phyloP scores from a whole-genome alignment of 2,888 invertebrate genomes.

The Hyposoter didymator region DNA sequence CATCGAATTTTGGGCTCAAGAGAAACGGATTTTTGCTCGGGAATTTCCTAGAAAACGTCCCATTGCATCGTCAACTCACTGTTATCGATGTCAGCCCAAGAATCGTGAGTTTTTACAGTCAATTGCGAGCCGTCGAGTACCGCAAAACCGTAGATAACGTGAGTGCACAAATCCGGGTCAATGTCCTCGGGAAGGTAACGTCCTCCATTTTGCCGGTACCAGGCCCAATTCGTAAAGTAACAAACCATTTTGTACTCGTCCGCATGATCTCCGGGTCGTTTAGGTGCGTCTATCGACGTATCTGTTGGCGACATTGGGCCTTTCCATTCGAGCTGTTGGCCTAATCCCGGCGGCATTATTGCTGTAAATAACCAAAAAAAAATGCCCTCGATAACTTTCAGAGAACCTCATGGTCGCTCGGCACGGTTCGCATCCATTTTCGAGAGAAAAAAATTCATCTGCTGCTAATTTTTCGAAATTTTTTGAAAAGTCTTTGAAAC shows the following conservation, averaged over 20 bases:
- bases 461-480: not conserved
- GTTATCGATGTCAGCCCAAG: constrained; percentile 96
- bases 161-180: constrained; percentile 94
- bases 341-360: constrained; percentile 72
- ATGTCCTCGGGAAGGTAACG: constrained; percentile 94
- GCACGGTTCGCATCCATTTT: not conserved
- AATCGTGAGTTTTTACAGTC: constrained; percentile 93
- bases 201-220: constrained; percentile 94
- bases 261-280: not conserved
- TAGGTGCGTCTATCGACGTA: constrained; percentile 50
- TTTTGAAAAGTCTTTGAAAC: no score
- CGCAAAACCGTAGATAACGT: constrained; percentile 96
- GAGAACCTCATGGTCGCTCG: no score
- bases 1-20: no score
- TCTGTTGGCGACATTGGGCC: constrained; percentile 58
- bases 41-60: not conserved
- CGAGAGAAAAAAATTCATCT: not conserved
- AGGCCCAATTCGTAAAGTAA: constrained; percentile 97
- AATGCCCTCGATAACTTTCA: not conserved
- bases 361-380: constrained; percentile 66
- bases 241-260: constrained; percentile 92
- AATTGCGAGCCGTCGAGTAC: constrained; percentile 91
- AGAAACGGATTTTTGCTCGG: no score
- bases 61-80: constrained; percentile 85
- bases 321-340: constrained; percentile 77